Base-by-base conservation (phyloP, 2,113 vertebrate species). In the Nesoenas mayeri region DNA sequence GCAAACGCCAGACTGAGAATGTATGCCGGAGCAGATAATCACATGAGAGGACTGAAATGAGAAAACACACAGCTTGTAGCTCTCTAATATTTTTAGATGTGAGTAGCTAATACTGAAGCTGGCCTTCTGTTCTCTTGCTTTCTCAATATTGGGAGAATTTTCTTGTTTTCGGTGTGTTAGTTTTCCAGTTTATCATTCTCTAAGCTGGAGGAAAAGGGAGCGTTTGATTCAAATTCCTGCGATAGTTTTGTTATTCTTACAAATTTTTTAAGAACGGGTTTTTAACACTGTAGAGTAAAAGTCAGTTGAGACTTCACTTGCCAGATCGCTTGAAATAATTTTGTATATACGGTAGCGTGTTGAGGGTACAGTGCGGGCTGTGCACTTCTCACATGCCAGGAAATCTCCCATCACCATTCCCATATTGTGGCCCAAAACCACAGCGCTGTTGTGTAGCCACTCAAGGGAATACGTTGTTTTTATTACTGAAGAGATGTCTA, bases 11-110 rank as follows among this genome's bases (percentile, higher is more conserved):
- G 44, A 11, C 95, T 93, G 75, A 80, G 70, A 88, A 91, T 73
- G 38, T 47, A 54, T 90, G 78, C 90, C 82, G 70, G 82, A 96
- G 93, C 94, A 85, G 60, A 61, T 54, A 72, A 92, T 91, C 80
- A 19, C 40, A 78, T 69, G 89, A 95, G 81, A 89, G 81, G 67
- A 40, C 79, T 95, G 96, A 60, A 82, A 62, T 24, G 84, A 70
- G 90, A 62, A 95, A 85, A 96, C 75, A 96, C 3, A 5, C 71
- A 80, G 90, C 81, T 66, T 79, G 89, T 60, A 60, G 66, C 57
- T 51, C 70, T 38, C 50, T 51, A 62, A 24, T 93, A 85, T 94
- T 85, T 95, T 94, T 91, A 93, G 93, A 25, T 66, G 69, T 17
- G 60, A 84, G 89, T 57, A 61, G 80, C 86, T 96, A 93, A 78